These are phyloP conservation scores for Entomobrya proxima DNA, from an alignment of 2,888 invertebrate species.

Conservation along the genomic window DNA sequence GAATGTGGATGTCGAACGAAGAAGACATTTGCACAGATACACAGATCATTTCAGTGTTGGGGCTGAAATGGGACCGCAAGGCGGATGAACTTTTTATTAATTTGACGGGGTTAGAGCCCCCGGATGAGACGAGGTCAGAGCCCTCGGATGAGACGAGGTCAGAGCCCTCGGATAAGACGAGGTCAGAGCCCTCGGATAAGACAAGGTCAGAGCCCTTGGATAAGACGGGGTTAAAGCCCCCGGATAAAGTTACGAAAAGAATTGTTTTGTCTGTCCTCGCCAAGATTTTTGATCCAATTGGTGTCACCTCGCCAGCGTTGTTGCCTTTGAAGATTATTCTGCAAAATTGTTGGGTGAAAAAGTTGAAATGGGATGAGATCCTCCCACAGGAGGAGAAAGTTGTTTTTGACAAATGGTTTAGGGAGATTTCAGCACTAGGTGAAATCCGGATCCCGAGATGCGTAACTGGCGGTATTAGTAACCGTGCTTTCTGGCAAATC, in stretches of 20 bases:
- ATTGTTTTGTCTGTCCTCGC: neutral
- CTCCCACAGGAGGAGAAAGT: neutral
- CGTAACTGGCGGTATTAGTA: neutral
- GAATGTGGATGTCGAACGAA: slow-evolving; percentile 33
- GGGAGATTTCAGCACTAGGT: neutral
- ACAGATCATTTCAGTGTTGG: neutral
- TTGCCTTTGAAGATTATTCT: slow-evolving; percentile 20
- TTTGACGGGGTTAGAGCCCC: too few species aligned
- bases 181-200: too few species aligned
- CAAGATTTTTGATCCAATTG: slow-evolving; percentile 27
- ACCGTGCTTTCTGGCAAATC: neutral
- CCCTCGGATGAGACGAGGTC: too few species aligned
- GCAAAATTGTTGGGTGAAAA: neutral
- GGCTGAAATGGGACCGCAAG: slow-evolving; percentile 13
- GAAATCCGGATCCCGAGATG: neutral
- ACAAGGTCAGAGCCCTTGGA: too few species aligned
- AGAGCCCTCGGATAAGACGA: too few species aligned
- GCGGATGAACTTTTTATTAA: slow-evolving; percentile 1
- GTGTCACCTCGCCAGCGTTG: neutral
- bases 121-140: too few species aligned
- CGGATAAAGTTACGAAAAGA: slow-evolving; percentile 9
- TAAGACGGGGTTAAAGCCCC: too few species aligned
- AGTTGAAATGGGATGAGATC: slow-evolving; percentile 28
- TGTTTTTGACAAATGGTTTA: neutral
- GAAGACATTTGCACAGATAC: neutral